Conservation (phyloP, 2,113 vertebrate genomes). For the Brienomyrus brachyistius region DNA sequence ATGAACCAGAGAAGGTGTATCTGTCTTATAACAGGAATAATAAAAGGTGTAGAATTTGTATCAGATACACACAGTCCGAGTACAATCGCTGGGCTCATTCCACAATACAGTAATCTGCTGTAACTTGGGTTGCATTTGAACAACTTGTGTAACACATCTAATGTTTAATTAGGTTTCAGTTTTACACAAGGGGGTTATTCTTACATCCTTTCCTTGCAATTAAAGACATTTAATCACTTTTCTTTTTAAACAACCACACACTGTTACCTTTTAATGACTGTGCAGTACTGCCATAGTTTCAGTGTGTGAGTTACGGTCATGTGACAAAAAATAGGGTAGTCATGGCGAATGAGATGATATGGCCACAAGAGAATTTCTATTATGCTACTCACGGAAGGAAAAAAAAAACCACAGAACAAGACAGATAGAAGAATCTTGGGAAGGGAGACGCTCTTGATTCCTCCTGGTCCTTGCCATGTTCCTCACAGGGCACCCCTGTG, state of each 20-base stretch:
- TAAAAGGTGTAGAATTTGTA: slow-evolving; percentile 24
- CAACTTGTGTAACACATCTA: background rate
- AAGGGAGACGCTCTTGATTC: background rate
- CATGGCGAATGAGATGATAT: background rate
- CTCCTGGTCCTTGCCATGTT: background rate
- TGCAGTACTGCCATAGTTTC: background rate
- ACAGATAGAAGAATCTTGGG: background rate
- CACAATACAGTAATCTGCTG: slow-evolving; percentile 1
- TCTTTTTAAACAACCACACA: background rate
- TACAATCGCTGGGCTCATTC: background rate
- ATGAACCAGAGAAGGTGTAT: slow-evolving; percentile 16
- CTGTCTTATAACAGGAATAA: slow-evolving; percentile 9
- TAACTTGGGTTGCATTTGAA: background rate
- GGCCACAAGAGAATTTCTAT: background rate
- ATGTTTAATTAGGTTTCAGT: background rate
- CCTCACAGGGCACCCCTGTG: background rate
- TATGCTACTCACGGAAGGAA: background rate
- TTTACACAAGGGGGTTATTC: background rate
- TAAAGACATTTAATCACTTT: background rate
- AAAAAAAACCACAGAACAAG: background rate
- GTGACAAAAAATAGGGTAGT: background rate
- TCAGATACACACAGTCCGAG: slow-evolving; percentile 15
- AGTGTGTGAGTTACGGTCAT: background rate
- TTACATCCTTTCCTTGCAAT: background rate
- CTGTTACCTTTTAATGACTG: background rate